Conservation (phyloP, 2,113 vertebrate species). For the Nibea coibor region DNA sequence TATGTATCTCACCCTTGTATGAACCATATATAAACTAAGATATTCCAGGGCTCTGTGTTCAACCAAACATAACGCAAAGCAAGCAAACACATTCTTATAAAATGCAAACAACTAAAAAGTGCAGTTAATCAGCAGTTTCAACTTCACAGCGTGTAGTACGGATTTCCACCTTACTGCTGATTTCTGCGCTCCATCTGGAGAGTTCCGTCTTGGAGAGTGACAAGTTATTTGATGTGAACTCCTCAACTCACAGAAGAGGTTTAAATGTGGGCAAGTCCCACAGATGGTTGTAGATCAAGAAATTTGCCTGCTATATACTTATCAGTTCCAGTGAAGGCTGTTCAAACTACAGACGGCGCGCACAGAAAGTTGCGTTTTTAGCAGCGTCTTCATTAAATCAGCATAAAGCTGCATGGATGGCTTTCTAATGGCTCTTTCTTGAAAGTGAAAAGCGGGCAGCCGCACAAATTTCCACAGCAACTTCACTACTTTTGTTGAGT, state of each 20-base stretch:
- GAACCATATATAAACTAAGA: neutral
- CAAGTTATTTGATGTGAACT: constrained; percentile 22
- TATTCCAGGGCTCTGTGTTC: neutral
- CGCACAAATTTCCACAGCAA: neutral
- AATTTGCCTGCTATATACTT: neutral
- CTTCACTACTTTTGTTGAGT: neutral
- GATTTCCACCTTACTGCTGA: constrained; percentile 19
- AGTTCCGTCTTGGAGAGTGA: constrained; percentile 4
- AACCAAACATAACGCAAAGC: neutral
- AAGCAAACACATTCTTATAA: neutral
- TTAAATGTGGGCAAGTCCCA: neutral
- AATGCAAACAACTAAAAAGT: neutral
- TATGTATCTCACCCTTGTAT: neutral
- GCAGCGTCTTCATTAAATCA: neutral
- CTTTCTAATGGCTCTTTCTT: neutral
- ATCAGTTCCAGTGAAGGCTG: neutral
- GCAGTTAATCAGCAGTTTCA: neutral
- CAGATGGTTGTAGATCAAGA: neutral
- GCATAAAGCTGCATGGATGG: neutral
- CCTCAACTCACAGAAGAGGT: neutral
- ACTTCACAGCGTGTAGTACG: neutral
- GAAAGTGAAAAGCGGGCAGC: neutral
- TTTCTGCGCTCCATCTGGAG: constrained; percentile 7
- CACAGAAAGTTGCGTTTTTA: neutral
- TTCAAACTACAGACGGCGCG: neutral